These are phyloP conservation scores for Drosophila equinoxialis DNA, from an alignment of 1,140 invertebrate species.

Conservation along the genomic window DNA sequence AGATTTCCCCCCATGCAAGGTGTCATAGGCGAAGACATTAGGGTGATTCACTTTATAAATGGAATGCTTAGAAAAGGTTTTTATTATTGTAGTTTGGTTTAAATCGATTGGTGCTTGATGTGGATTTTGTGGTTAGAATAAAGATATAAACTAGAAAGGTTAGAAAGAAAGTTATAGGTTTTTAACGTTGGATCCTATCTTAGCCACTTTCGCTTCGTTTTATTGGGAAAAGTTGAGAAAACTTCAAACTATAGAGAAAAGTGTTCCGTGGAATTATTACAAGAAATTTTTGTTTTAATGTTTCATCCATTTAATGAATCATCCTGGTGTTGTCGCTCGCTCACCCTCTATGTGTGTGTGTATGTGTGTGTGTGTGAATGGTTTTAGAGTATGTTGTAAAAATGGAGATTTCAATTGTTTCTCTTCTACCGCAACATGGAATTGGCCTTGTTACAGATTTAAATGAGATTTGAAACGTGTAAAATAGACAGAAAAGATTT, in stretches of 20 bases:
- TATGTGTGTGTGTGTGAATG: background rate
- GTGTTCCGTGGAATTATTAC: too few species aligned
- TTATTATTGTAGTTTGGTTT: too few species aligned
- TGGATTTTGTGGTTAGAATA: too few species aligned
- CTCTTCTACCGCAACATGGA: slow-evolving; percentile 53
- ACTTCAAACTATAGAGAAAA: too few species aligned
- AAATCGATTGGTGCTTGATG: too few species aligned
- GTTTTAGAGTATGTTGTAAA: background rate
- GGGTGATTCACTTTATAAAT: background rate
- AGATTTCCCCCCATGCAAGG: background rate
- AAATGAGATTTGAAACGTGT: slow-evolving; percentile 61
- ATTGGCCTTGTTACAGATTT: slow-evolving; percentile 60
- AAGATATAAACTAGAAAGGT: too few species aligned
- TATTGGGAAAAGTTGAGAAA: too few species aligned
- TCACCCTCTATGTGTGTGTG: background rate
- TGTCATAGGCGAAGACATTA: background rate
- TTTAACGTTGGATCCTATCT: too few species aligned
- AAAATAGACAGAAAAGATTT: slow-evolving; percentile 62
- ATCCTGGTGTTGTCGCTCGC: background rate
- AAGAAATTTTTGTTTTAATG: too few species aligned
- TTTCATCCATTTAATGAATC: background rate
- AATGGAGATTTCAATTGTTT: slow-evolving; percentile 25
- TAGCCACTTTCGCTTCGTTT: too few species aligned
- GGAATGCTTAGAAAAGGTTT: too few species aligned
- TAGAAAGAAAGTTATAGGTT: too few species aligned